Conservation (phyloP, 2,888 invertebrate species). For the Pseudeuparius sepicola region DNA sequence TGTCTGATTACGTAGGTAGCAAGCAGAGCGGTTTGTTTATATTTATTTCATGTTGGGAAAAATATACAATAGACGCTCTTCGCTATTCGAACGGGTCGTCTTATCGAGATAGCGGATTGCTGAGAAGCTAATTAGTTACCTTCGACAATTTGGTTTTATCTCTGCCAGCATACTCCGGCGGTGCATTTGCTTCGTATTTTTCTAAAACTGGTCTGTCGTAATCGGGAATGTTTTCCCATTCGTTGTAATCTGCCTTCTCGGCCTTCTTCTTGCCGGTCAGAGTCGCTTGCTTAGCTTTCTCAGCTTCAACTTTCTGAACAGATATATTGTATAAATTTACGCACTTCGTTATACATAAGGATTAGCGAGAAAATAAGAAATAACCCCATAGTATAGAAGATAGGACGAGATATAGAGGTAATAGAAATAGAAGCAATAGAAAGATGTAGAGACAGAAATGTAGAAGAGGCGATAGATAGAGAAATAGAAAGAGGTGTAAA, state of each 20-base stretch:
- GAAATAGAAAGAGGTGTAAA: conserved; percentile 10
- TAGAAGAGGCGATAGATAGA: conserved; percentile 10
- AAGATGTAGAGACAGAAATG: no score
- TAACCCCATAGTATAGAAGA: no score
- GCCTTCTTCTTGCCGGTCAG: conserved; percentile 30
- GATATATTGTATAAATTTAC: conserved; percentile 9
- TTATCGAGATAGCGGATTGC: no score
- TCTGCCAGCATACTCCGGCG: conserved; percentile 43
- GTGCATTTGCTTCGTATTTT: conserved; percentile 46
- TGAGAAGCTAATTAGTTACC: conserved; percentile 30
- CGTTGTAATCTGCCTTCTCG: conserved; percentile 28
- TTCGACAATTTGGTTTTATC: conserved; percentile 38
- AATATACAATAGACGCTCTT: no score
- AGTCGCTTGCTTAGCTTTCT: conserved; percentile 27
- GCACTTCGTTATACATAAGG: no score
- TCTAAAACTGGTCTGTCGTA: conserved; percentile 68
- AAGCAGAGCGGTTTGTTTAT: no score
- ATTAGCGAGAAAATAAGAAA: no score
- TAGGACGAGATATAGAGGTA: no score
- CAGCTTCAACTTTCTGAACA: conserved; percentile 29
- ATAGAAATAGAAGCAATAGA: no score
- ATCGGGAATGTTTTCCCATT: conserved; percentile 48
- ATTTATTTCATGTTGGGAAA: no score
- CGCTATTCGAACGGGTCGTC: no score
- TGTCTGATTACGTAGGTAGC: no score